These are phyloP conservation scores for Xylota segnis DNA, from an alignment of 2,888 invertebrate species.

Conservation along the genomic window DNA sequence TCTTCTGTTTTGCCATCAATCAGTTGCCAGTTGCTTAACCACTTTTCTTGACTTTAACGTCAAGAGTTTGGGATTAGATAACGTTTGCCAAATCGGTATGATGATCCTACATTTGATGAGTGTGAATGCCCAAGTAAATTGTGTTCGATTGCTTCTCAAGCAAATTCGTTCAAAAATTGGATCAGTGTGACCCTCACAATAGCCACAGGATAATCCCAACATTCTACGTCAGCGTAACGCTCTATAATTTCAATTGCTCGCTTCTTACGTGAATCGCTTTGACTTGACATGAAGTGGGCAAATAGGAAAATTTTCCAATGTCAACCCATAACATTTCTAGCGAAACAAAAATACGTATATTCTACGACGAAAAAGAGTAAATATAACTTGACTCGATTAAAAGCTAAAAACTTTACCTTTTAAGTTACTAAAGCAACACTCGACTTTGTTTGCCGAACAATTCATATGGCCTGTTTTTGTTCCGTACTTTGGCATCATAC, in stretches of 20 bases:
- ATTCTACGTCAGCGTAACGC: not conserved
- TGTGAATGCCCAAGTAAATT: no score
- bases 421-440: conserved; percentile 73
- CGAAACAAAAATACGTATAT: conserved; percentile 20
- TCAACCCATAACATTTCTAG: conserved; percentile 39
- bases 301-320: conserved; percentile 66
- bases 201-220: conserved; percentile 11
- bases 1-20: no score
- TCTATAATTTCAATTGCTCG: not conserved
- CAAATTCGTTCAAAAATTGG: no score
- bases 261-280: conserved; percentile 55
- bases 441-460: conserved; percentile 73
- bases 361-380: conserved; percentile 37
- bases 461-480: conserved; percentile 73
- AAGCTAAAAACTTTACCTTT: conserved; percentile 69
- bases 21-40: no score
- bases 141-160: no score
- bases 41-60: no score
- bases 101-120: no score
- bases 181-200: no score
- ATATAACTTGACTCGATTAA: conserved; percentile 69
- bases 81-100: no score
- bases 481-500: conserved; percentile 43
- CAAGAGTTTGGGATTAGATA: no score
- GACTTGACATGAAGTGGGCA: conserved; percentile 40